A percentile compares a stretch with the other conserved stretches of the same genome.
phyloP scores from a whole-genome alignment of 2,113 vertebrate species.

The mouse (Mus musculus) region GRCm39 chr16:44385001-44385500 shows the following conservation, averaged over 20 bases:
- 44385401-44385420: constrained; percentile 33
- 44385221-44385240: constrained; percentile 26
- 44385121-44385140: constrained; percentile 57
- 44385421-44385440: not conserved
- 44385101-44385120: constrained; percentile 76
- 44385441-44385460: no score
- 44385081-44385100: constrained; percentile 76
- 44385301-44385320: not conserved
- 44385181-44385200: not conserved
- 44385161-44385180: constrained; percentile 48
- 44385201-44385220: not conserved
- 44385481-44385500: no score
- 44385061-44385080: constrained; percentile 77
- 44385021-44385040: constrained; percentile 73
- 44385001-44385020: constrained; percentile 69
- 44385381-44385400: not conserved
- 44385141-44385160: constrained; percentile 57
- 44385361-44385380: not conserved
- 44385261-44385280: not conserved
- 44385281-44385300: not conserved
- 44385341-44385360: constrained; percentile 16
- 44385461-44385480: no score
- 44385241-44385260: not conserved
- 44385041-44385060: constrained; percentile 80
- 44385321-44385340: constrained; percentile 24